These are phyloP conservation scores for Hedychridium roseum DNA, from an alignment of 2,888 invertebrate species.

Conservation along the genomic window DNA sequence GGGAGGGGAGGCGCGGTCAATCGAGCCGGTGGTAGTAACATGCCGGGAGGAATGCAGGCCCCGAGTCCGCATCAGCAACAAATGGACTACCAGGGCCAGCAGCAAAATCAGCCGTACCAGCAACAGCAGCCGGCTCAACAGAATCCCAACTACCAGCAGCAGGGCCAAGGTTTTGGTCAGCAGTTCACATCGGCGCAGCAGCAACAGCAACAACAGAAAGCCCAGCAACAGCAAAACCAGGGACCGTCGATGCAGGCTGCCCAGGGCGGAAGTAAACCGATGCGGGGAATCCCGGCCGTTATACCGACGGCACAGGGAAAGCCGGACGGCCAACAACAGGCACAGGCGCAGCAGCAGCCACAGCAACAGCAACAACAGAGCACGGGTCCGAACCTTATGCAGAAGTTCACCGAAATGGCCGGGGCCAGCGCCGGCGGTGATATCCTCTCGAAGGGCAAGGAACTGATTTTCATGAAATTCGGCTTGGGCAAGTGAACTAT, in stretches of 20 bases:
- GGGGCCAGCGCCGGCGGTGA: slow-evolving; percentile 82
- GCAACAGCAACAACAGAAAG: slow-evolving; percentile 51
- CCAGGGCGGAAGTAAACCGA: slow-evolving; percentile 50
- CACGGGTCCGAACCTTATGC: slow-evolving; percentile 80
- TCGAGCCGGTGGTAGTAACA: slow-evolving; percentile 69
- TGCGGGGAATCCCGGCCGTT: slow-evolving; percentile 67
- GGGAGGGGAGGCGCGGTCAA: slow-evolving; percentile 71
- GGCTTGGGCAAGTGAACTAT: slow-evolving; percentile 73
- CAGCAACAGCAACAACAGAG: slow-evolving; percentile 62
- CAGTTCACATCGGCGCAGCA: slow-evolving; percentile 43
- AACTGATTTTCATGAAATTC: slow-evolving; percentile 93
- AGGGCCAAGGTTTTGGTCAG: slow-evolving; percentile 42
- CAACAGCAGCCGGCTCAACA: slow-evolving; percentile 54
- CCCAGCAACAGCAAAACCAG: slow-evolving; percentile 52
- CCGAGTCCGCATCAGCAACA: slow-evolving; percentile 47
- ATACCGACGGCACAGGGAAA: slow-evolving; percentile 61
- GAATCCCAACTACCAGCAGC: slow-evolving; percentile 39
- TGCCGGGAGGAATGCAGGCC: slow-evolving; percentile 69
- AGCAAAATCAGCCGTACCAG: slow-evolving; percentile 41
- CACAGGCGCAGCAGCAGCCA: slow-evolving; percentile 63
- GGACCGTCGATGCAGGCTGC: slow-evolving; percentile 46
- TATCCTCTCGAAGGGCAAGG: slow-evolving; percentile 91
- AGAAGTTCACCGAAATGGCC: slow-evolving; percentile 88
- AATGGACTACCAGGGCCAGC: slow-evolving; percentile 43
- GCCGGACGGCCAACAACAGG: slow-evolving; percentile 43